Evolutionary conservation across 2,113 vertebrate species (phyloP), one percentile per base, ranked within the genome.

Genomic region (Myotis yumanensis): DNA sequence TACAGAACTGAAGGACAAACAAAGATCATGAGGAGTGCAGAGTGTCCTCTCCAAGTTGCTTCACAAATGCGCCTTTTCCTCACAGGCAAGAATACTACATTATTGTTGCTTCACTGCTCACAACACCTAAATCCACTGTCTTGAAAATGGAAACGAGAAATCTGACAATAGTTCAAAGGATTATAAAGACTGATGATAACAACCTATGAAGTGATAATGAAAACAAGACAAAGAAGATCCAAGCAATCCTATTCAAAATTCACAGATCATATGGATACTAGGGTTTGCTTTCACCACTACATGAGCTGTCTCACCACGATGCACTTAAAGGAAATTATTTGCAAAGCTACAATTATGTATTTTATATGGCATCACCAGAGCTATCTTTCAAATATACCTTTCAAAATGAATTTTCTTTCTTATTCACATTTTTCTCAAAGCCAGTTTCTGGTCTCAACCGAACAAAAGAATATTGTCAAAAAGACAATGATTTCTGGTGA

Each of bases 341-440:
- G 93, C 25, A 87, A 82, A 86, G 43, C 12, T 66, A 54, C 0
- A 75, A 48, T 91, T 89, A 72, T 8, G 20, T 87, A 75, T 72
- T 93, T 80, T 83, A 66, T 51, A 72, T 85, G 68, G 12, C 30
- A 73, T 89, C 15, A 57, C 10, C 11, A 86, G 40, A 95, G 23
- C 48, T 83, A 57, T 48, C 37, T 91, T 95, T 94, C 48, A 93
- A 73, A 91, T 86, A 43, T 43, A 91, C 0, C 4, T 95, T 91
- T 40, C 5, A 72, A 93, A 90, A 89, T 92, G 22, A 94, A 90
- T 91, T 94, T 82, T 82, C 23, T 92, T 93, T 96, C 40, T 64
- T 85, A 77, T 48, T 86, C 51, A 89, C 25, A 62, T 82, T 82
- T 83, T 90, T 94, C 28, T 40, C 10, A 89, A 8, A 59, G 40